Percentiles rank a stretch among this genome's conserved stretches.
These are phyloP conservation scores for Beris chalybata DNA, from an alignment of 2,888 invertebrate species.

Conservation along the genomic window DNA sequence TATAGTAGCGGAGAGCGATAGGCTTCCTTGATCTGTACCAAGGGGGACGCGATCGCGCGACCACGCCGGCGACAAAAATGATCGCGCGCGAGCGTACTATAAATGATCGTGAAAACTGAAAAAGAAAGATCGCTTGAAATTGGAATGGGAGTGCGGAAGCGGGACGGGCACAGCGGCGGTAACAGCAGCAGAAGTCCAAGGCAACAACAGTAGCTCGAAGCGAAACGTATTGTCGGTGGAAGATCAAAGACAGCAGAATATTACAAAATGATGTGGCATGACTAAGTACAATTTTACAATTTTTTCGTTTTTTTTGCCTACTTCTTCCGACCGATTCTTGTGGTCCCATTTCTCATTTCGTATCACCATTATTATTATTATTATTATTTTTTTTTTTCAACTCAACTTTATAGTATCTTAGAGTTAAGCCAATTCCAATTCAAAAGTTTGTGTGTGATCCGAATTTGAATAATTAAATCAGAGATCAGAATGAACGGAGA, in stretches of 20 bases:
- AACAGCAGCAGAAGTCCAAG: slow-evolving; percentile 34
- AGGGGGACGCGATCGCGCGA: too few relatives aligned
- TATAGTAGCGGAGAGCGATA: too few relatives aligned
- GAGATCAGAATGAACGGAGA: slow-evolving; percentile 26
- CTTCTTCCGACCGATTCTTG: slow-evolving; percentile 26
- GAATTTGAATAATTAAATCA: slow-evolving; percentile 28
- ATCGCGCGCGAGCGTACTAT: slow-evolving; percentile 22
- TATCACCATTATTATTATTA: slow-evolving; percentile 17
- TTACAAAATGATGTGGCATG: slow-evolving; percentile 56
- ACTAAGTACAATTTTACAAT: slow-evolving; percentile 53
- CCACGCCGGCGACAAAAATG: slow-evolving; percentile 15
- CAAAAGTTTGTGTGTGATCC: slow-evolving; percentile 18
- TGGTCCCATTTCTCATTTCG: slow-evolving; percentile 32
- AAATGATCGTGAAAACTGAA: neutral
- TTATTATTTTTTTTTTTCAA: neutral
- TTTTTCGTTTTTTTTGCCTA: slow-evolving; percentile 4
- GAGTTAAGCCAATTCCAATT: neutral
- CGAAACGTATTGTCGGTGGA: slow-evolving; percentile 42
- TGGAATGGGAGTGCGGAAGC: neutral
- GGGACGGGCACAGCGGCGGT: slow-evolving; percentile 27
- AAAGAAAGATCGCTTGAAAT: too few relatives aligned
- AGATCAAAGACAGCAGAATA: slow-evolving; percentile 53
- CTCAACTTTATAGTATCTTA: neutral
- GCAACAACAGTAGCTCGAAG: slow-evolving; percentile 38
- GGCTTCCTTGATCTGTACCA: too few relatives aligned